A percentile compares a stretch with the other conserved stretches of the same genome.
These are phyloP conservation scores for Halcyon badia DNA, from an alignment of 2,797 vertebrate genomes.

Conservation along the genomic window DNA sequence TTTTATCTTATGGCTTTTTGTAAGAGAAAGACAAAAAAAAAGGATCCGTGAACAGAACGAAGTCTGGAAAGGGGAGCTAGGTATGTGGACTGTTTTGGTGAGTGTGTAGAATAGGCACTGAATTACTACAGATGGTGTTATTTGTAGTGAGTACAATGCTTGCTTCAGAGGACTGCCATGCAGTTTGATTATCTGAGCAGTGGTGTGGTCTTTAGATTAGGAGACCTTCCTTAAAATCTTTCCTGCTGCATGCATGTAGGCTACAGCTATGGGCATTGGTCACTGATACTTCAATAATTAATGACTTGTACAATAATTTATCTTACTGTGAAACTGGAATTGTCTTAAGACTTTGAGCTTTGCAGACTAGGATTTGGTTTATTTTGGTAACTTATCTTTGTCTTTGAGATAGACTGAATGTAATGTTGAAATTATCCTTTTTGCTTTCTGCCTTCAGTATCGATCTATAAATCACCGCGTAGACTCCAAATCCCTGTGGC, in stretches of 20 bases:
- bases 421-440: not conserved
- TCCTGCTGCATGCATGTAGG: accelerated
- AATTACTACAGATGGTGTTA: not conserved
- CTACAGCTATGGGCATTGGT: not conserved
- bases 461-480: conserved; percentile 95
- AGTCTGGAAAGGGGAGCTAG: not conserved
- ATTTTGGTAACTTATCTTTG: not conserved
- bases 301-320: not conserved
- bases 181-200: not conserved
- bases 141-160: not conserved
- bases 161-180: not conserved
- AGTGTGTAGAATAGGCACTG: not conserved
- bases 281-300: not conserved
- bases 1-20: not conserved
- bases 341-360: not conserved
- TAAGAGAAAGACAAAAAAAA: not conserved
- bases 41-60: not conserved
- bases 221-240: not conserved
- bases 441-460: conserved; percentile 82
- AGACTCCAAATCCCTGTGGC: conserved; percentile 85
- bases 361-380: not conserved
- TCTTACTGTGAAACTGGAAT: not conserved
- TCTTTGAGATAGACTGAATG: not conserved
- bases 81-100: accelerated
- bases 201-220: not conserved